Evolutionary conservation across 2,888 invertebrate genomes (phyloP), one percentile per base, ranked within the genome.

Genomic region (Germaria angustata): DNA sequence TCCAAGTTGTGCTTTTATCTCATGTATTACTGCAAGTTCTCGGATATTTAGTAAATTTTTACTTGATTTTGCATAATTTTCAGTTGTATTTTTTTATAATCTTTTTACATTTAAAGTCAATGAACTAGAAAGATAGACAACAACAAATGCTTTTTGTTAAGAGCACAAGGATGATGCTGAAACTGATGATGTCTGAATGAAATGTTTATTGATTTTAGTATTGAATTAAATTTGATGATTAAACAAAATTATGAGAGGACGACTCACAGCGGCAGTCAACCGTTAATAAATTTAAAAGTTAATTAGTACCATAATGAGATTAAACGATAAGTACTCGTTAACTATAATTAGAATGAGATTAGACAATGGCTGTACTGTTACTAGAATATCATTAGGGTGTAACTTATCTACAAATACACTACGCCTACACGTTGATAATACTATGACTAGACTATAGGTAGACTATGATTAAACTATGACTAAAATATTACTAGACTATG

Each of bases 71-170:
- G 41, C 49, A 68, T 77, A 59, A 79, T 72, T 66, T 78, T 49
- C 20, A 63, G 46, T 39, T 36, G 17, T 20, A 6, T 46, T 59
- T 65, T 36, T 57, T 2, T 11, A 11, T 22, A 5, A 5, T 13
- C 17, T 49, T 41, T 61, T 28, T 17, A 1, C 24, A 41, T 57
- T 57, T 72, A 20, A 66, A 72, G 79, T 73, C 79, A 72, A 66
- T 79, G 79, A 79, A 79, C 72, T 51, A 36, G 66, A 73, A 73
- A 66, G 57, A 79, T 71, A 34, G 24, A 79, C 72, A 44, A 51
- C 20, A 49, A 17, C 34, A 68, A 66, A 61, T 73, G 51, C 51
- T 53, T 36, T 80, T 51, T 22, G 55, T 49, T 63, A 71, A 71
- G 46, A 32, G 63, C 39, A 78, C 57, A 15, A 53, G 15, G 36